These are phyloP conservation scores for Illadopsis cleaveri DNA, from an alignment of 2,113 vertebrate species.

Conservation along the genomic window DNA sequence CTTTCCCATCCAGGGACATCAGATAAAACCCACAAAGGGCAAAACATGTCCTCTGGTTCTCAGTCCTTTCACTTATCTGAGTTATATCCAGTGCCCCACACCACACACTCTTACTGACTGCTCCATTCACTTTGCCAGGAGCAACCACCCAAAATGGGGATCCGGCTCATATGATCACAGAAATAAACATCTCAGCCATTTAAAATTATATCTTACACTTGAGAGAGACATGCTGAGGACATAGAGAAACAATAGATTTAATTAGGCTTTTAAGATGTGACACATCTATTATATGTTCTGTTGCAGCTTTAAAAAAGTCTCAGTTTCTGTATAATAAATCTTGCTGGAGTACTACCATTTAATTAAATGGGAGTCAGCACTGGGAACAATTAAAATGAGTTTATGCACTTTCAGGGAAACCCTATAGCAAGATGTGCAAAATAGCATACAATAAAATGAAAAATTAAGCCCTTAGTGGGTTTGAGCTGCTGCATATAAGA, in stretches of 20 bases:
- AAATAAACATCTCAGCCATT: slow-evolving; percentile 29
- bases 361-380: slow-evolving; percentile 56
- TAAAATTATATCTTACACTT: slow-evolving; percentile 26
- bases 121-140: background rate
- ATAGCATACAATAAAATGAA: slow-evolving; percentile 29
- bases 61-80: background rate
- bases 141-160: background rate
- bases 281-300: slow-evolving; percentile 43
- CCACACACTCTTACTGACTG: fast-evolving
- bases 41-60: background rate
- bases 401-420: slow-evolving; percentile 46
- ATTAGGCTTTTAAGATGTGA: slow-evolving; percentile 61
- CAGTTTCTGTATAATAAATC: slow-evolving; percentile 38
- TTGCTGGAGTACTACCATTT: slow-evolving; percentile 17
- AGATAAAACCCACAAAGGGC: background rate
- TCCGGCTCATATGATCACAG: background rate
- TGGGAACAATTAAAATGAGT: slow-evolving; percentile 62
- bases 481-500: background rate
- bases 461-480: slow-evolving; percentile 26
- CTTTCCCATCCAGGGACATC: background rate
- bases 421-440: slow-evolving; percentile 48
- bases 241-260: slow-evolving; percentile 53
- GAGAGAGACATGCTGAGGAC: slow-evolving; percentile 42
- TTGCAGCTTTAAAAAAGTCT: slow-evolving; percentile 28
- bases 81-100: background rate